These are phyloP conservation scores for Bombus superbus DNA, from an alignment of 1,140 invertebrate species.

Conservation along the genomic window DNA sequence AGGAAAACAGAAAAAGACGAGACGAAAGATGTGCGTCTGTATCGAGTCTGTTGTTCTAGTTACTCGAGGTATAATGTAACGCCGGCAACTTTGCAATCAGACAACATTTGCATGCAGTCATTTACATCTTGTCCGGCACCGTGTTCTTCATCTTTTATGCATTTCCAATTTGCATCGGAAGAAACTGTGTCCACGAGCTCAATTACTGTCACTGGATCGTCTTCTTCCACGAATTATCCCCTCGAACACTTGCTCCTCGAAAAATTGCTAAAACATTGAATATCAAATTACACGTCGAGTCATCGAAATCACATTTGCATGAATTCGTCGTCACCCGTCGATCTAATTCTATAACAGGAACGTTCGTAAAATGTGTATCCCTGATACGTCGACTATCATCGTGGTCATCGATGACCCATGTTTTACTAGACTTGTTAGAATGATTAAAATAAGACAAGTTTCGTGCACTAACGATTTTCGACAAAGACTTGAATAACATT, in stretches of 20 bases:
- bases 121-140: conserved; percentile 45
- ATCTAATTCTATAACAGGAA: background rate
- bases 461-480: no score
- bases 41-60: conserved; percentile 24
- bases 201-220: conserved; percentile 39
- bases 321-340: background rate
- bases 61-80: conserved; percentile 26
- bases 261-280: conserved; percentile 16
- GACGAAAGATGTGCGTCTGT: background rate
- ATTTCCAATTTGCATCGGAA: conserved; percentile 51
- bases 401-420: no score
- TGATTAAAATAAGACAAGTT: no score
- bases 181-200: conserved; percentile 48
- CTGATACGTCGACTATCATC: no score
- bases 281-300: no score
- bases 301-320: background rate
- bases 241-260: background rate
- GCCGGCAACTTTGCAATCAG: conserved; percentile 36
- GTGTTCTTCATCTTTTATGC: conserved; percentile 56
- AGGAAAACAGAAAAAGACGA: background rate
- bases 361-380: background rate
- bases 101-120: conserved; percentile 49
- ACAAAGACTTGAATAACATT: no score
- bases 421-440: no score
- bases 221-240: conserved; percentile 17